These are phyloP conservation scores for Serilophus lunatus DNA, from an alignment of 2,113 vertebrate species.

Conservation along the genomic window DNA sequence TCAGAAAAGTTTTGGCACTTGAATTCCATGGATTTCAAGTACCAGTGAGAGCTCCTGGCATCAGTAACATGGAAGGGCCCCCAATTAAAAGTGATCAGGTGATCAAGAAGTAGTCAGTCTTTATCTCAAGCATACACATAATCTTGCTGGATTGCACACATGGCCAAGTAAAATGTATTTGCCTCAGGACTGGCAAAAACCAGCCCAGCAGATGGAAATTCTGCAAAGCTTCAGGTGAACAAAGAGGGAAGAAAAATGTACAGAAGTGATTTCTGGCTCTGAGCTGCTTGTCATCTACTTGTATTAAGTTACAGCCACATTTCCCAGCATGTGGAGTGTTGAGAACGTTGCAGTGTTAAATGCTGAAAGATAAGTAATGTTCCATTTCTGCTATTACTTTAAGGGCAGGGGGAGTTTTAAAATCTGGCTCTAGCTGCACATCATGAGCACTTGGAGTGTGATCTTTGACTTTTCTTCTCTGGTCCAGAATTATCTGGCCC, in stretches of 20 bases:
- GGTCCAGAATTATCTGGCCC: background rate
- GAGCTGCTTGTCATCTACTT: background rate
- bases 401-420: background rate
- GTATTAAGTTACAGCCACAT: background rate
- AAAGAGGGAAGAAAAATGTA: background rate
- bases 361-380: background rate
- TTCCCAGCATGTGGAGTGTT: rapidly evolving
- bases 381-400: background rate
- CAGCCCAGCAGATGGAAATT: background rate
- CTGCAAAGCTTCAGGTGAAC: background rate
- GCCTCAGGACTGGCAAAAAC: background rate
- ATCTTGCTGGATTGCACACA: background rate
- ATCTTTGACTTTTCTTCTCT: background rate
- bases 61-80: background rate
- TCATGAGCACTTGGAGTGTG: background rate
- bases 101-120: background rate
- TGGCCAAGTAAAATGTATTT: background rate
- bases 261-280: background rate
- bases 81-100: background rate
- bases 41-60: background rate
- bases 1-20: background rate
- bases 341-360: background rate
- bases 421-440: background rate
- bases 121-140: background rate
- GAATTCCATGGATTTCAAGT: background rate